A percentile compares a stretch with the other conserved stretches of the same genome.
Conservation (phyloP, 1,140 invertebrate species). For the Pomacea maculata region DNA sequence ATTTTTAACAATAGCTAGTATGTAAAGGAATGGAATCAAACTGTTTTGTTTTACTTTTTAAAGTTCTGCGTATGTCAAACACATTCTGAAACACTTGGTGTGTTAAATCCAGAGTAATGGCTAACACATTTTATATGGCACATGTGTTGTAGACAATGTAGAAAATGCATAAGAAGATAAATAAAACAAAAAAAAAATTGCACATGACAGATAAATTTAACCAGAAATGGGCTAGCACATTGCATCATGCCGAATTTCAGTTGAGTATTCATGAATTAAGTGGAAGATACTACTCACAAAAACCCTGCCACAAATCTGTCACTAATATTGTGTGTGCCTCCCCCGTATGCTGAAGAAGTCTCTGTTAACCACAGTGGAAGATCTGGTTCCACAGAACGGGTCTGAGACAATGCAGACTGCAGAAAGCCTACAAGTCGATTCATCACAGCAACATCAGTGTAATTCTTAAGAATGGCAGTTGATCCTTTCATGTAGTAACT, state of each 20-base stretch:
- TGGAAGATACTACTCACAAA: slow-evolving; percentile 41
- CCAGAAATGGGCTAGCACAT: no score
- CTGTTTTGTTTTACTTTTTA: neutral
- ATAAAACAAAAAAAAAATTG: no score
- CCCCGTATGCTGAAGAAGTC: slow-evolving; percentile 79
- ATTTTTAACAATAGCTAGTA: neutral
- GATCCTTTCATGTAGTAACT: slow-evolving; percentile 80
- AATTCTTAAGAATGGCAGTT: slow-evolving; percentile 72
- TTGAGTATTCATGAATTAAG: neutral
- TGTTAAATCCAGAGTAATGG: no score
- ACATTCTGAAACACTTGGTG: no score
- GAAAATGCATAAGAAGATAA: no score
- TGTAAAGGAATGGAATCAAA: neutral
- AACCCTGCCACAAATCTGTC: slow-evolving; percentile 78
- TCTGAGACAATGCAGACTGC: slow-evolving; percentile 66
- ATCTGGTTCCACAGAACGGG: neutral
- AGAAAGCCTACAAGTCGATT: slow-evolving; percentile 73
- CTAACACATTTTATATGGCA: no score
- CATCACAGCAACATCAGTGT: slow-evolving; percentile 73
- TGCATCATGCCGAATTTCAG: neutral
- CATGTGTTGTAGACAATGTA: no score
- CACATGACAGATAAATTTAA: no score
- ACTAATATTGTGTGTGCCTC: slow-evolving; percentile 76
- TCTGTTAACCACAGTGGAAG: slow-evolving; percentile 75
- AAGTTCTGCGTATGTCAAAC: neutral